These are phyloP conservation scores for Tinea trinotella DNA, from an alignment of 2,888 invertebrate genomes.

Conservation along the genomic window DNA sequence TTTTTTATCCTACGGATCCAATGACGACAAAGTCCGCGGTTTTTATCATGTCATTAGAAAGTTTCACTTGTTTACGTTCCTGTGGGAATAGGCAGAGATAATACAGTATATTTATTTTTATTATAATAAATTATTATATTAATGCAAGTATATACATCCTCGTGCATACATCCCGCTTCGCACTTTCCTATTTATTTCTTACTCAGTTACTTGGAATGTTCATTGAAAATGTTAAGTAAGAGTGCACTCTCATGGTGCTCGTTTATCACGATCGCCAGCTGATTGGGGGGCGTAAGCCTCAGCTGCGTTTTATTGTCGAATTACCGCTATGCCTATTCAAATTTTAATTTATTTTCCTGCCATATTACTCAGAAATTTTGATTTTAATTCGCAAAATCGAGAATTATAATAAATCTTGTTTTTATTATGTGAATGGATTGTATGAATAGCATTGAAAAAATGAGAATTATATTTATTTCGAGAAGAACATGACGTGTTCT, in stretches of 20 bases:
- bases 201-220: neutral
- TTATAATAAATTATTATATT: too few relatives aligned
- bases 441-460: too few relatives aligned
- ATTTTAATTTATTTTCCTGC: constrained; percentile 58
- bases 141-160: too few relatives aligned
- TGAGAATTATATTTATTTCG: too few relatives aligned
- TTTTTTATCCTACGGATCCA: neutral
- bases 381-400: constrained; percentile 21
- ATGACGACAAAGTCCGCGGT: neutral
- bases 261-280: constrained; percentile 69
- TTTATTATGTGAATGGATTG: neutral
- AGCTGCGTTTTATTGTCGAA: constrained; percentile 70
- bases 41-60: neutral
- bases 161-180: too few relatives aligned
- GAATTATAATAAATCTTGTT: neutral
- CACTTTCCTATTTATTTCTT: neutral
- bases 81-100: too few relatives aligned
- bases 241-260: constrained; percentile 67
- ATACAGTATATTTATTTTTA: too few relatives aligned
- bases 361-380: constrained; percentile 38
- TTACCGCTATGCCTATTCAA: constrained; percentile 53
- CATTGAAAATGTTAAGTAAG: constrained; percentile 33
- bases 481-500: too few relatives aligned
- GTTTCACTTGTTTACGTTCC: neutral
- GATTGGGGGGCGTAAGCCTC: constrained; percentile 55